These are phyloP conservation scores for Mesocentrotus franciscanus DNA, from an alignment of 53 echinoderm and acorn worm species.

Conservation along the genomic window DNA sequence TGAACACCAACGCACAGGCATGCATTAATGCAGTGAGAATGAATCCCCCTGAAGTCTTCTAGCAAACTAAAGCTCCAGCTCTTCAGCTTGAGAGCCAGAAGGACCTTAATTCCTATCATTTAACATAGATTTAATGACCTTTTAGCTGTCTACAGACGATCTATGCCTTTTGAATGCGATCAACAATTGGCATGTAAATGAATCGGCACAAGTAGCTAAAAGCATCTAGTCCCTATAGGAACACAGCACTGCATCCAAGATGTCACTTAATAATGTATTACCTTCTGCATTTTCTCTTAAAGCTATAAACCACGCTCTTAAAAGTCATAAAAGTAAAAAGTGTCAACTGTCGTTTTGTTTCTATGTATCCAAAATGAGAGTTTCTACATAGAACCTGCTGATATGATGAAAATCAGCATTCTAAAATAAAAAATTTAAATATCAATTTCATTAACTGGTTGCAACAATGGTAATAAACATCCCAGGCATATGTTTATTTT, in stretches of 20 bases:
- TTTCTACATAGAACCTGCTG: not conserved
- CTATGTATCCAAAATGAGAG: too few relatives aligned
- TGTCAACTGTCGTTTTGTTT: too few relatives aligned
- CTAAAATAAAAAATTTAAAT: not conserved
- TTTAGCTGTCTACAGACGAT: not conserved
- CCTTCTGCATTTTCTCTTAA: not conserved
- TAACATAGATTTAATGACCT: not conserved
- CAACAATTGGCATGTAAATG: conserved; percentile 21
- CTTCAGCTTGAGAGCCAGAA: not conserved
- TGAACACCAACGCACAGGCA: not conserved
- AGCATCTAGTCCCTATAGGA: conserved; percentile 1
- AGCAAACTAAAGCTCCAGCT: not conserved
- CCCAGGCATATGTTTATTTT: too few relatives aligned
- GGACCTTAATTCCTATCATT: not conserved
- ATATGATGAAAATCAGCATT: not conserved
- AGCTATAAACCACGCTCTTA: not conserved
- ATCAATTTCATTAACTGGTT: not conserved
- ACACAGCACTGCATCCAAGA: not conserved
- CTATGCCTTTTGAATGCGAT: not conserved
- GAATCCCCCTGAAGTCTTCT: not conserved
- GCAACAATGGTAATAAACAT: not conserved
- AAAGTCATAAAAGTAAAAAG: not conserved
- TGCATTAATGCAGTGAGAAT: not conserved
- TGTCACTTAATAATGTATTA: not conserved
- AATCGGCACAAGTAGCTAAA: conserved; percentile 2